phyloP scores from a whole-genome alignment of 2,888 invertebrate species.

The Eristalis pertinax region DNA sequence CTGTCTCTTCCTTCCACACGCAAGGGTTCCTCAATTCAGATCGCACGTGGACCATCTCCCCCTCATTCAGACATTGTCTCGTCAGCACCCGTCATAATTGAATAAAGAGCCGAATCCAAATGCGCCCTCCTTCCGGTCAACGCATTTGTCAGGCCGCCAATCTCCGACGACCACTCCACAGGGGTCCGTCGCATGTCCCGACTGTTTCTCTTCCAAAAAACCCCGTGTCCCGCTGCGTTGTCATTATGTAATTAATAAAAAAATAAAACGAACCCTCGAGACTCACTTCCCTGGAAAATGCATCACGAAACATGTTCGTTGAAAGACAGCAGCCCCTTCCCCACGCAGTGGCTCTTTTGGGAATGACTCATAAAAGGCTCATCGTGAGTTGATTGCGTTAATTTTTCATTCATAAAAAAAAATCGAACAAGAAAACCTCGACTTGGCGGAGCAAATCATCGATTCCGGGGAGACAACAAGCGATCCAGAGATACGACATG shows the following conservation, averaged over 20 bases:
- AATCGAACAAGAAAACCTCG: conserved; percentile 30
- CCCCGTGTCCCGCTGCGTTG: not conserved
- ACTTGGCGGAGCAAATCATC: conserved; percentile 45
- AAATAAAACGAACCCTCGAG: conserved; percentile 16
- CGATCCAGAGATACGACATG: conserved; percentile 13
- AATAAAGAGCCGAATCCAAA: conserved; percentile 32
- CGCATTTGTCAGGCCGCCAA: conserved; percentile 36
- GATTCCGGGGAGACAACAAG: conserved; percentile 22
- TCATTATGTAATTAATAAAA: conserved; percentile 56
- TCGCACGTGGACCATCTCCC: too few species aligned
- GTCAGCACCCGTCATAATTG: not conserved
- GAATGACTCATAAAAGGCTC: conserved; percentile 65
- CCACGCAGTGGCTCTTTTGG: too few species aligned
- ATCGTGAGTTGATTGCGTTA: conserved; percentile 62
- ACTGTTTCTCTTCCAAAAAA: not conserved
- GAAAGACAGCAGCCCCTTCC: not conserved
- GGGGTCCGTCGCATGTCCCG: not conserved
- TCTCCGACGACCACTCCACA: not conserved
- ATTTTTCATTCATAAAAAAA: conserved; percentile 69
- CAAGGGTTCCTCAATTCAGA: too few species aligned
- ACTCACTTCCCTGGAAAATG: conserved; percentile 33
- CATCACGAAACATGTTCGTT: conserved; percentile 38
- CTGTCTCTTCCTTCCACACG: too few species aligned
- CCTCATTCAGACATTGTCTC: conserved; percentile 4
- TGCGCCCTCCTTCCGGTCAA: conserved; percentile 53